Percentiles rank a stretch among this genome's conserved stretches.
Conservation (phyloP, 2,113 vertebrate species). For the Leptobrachium leishanense region DNA sequence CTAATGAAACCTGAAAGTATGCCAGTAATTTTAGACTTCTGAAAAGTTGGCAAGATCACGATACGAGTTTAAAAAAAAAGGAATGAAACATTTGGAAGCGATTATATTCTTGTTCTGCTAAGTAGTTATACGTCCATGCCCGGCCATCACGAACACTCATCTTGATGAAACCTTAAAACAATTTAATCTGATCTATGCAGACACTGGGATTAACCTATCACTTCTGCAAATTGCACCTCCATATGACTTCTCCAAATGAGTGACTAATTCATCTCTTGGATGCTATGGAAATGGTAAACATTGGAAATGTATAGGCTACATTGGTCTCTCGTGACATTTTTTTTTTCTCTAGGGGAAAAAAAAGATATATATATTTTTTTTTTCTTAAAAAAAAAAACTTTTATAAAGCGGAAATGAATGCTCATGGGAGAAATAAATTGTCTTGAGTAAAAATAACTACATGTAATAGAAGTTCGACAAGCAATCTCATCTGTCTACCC, state of each 20-base stretch:
- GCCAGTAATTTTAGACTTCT: slow-evolving; percentile 34
- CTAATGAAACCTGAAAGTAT: slow-evolving; percentile 40
- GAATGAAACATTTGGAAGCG: slow-evolving; percentile 46
- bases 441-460: slow-evolving; percentile 20
- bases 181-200: slow-evolving; percentile 47
- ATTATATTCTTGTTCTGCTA: slow-evolving; percentile 41
- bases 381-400: slow-evolving; percentile 19
- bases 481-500: too few species aligned
- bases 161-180: slow-evolving; percentile 33
- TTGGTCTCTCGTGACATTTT: slow-evolving; percentile 25
- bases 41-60: slow-evolving; percentile 37
- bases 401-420: slow-evolving; percentile 39
- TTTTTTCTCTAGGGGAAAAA: too few species aligned
- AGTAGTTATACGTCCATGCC: slow-evolving; percentile 13
- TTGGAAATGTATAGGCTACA: slow-evolving; percentile 18
- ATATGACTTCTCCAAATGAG: slow-evolving; percentile 9
- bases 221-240: slow-evolving; percentile 45
- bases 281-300: slow-evolving; percentile 26
- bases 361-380: background rate
- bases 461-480: too few species aligned
- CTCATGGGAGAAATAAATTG: background rate
- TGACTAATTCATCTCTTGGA: slow-evolving; percentile 41
- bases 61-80: slow-evolving; percentile 28
- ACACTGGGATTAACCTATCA: slow-evolving; percentile 47
- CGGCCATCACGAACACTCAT: slow-evolving; percentile 33